These are phyloP conservation scores for Leiothrix lutea DNA, from an alignment of 2,113 vertebrate genomes.

Conservation along the genomic window DNA sequence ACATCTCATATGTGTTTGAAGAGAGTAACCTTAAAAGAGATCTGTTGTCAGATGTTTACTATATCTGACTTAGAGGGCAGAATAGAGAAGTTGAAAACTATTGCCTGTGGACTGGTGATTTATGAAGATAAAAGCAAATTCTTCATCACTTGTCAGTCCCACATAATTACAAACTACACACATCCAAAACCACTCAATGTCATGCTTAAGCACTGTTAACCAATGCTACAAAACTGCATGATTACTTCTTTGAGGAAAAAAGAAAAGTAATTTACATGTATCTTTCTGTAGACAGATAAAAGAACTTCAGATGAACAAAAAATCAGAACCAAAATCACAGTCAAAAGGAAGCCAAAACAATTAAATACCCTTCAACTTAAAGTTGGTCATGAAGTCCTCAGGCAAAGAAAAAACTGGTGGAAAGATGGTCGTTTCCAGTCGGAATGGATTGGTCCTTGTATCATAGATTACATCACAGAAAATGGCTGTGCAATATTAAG, in stretches of 20 bases:
- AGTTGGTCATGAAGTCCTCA: conserved; percentile 77
- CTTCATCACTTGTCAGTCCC: not conserved
- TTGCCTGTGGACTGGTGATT: not conserved
- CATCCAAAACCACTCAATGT: not conserved
- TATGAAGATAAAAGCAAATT: not conserved
- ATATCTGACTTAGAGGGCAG: not conserved
- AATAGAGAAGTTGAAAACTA: not conserved
- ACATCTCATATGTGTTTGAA: not conserved
- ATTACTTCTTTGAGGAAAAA: not conserved
- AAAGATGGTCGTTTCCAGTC: conserved; percentile 76
- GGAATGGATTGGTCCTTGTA: conserved; percentile 74
- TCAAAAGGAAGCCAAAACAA: conserved; percentile 69
- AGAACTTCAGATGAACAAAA: conserved; percentile 20
- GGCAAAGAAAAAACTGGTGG: conserved; percentile 76
- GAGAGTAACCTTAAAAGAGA: not conserved
- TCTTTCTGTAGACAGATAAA: conserved; percentile 41
- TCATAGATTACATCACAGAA: conserved; percentile 76
- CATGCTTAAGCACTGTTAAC: not conserved
- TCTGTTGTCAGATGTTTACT: not conserved
- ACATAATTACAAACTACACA: not conserved
- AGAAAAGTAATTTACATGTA: not conserved
- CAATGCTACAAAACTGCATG: not conserved
- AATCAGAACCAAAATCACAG: conserved; percentile 40
- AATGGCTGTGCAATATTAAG: conserved; percentile 71
- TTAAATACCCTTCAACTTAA: conserved; percentile 68